Percentiles rank a stretch among this genome's conserved stretches.
phyloP scores from a whole-genome alignment of 1,140 invertebrate genomes.

The Tachypleus tridentatus region DNA sequence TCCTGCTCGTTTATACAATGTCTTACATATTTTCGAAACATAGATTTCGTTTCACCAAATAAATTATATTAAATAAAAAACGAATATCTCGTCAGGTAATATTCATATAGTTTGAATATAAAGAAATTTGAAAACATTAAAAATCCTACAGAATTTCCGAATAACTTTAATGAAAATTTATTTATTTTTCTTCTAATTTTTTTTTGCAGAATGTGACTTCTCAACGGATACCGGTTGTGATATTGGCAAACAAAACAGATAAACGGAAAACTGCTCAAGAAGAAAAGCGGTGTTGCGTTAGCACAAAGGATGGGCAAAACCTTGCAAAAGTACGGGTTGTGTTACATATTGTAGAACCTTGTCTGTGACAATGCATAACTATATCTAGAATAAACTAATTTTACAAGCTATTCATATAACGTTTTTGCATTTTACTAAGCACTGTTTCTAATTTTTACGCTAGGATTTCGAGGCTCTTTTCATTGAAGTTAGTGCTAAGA shows the following conservation, averaged over 20 bases:
- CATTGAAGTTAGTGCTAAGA: constrained; percentile 47
- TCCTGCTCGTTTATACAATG: no score
- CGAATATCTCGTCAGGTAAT: no score
- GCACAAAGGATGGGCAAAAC: constrained; percentile 37
- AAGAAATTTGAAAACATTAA: no score
- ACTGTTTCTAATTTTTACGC: constrained; percentile 13
- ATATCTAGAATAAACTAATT: constrained; percentile 26
- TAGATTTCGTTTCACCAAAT: no score
- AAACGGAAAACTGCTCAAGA: constrained; percentile 37
- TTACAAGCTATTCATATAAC: not conserved
- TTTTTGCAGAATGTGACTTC: constrained; percentile 33
- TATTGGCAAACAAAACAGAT: constrained; percentile 45
- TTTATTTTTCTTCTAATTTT: not conserved
- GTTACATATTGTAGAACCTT: not conserved
- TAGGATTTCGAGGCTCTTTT: constrained; percentile 43
- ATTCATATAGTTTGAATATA: no score
- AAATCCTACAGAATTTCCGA: no score
- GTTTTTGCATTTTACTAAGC: constrained; percentile 1
- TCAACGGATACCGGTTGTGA: constrained; percentile 42
- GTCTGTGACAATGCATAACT: not conserved
- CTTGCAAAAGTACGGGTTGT: constrained; percentile 35
- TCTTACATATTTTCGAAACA: no score
- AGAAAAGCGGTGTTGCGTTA: constrained; percentile 33
- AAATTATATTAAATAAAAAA: no score
- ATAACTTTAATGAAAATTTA: no score